These are phyloP conservation scores for Steinernema khuongi DNA, from an alignment of 1,140 invertebrate species.

Conservation along the genomic window DNA sequence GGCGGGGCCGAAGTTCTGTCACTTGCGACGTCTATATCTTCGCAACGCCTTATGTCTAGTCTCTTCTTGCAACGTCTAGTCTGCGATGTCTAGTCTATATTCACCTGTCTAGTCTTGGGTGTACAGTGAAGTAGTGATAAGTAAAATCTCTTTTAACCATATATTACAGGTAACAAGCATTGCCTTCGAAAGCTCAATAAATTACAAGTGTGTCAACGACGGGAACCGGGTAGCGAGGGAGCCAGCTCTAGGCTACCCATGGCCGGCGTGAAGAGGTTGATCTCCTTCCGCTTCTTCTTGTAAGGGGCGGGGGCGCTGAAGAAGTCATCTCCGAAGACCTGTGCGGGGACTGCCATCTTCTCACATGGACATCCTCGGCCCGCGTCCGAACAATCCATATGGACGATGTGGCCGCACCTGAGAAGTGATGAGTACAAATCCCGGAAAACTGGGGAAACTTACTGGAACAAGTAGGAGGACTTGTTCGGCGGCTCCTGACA, in stretches of 20 bases:
- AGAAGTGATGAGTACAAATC: neutral
- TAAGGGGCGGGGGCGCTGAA: neutral
- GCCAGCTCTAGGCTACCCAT: neutral
- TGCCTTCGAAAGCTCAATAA: neutral
- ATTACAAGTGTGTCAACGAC: neutral
- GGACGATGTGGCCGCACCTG: neutral
- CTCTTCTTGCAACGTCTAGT: too few relatives aligned
- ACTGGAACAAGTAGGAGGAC: neutral
- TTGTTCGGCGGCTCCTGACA: neutral
- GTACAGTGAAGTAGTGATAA: too few relatives aligned
- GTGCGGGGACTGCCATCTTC: neutral
- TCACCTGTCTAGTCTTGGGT: too few relatives aligned
- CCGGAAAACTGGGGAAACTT: neutral
- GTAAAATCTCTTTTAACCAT: neutral
- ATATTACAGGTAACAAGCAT: neutral
- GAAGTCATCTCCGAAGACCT: neutral
- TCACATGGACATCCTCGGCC: neutral
- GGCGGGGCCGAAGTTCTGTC: too few relatives aligned
- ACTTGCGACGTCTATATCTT: too few relatives aligned
- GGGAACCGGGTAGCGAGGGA: neutral
- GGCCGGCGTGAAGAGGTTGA: neutral
- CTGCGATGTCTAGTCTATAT: too few relatives aligned
- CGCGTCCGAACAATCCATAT: neutral
- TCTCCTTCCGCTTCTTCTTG: neutral
- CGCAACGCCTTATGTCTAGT: too few relatives aligned